Evolutionary conservation across 2,888 invertebrate species (phyloP).

Genomic region (Dicyrtoma fusca): DNA sequence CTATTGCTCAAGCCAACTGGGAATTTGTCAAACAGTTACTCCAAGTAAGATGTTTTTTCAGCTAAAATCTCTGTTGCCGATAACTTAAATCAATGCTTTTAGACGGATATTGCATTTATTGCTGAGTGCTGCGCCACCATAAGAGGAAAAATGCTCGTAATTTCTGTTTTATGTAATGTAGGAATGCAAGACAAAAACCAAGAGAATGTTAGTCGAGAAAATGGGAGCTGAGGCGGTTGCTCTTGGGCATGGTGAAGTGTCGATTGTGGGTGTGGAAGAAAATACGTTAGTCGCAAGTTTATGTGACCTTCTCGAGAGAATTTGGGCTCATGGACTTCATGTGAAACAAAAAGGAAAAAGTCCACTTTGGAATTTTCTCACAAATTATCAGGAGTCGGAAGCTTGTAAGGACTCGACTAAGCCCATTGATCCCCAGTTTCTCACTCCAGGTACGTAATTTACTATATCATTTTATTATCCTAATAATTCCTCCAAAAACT

Average conservation of each 20-base stretch:
- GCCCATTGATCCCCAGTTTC: constrained; percentile 66
- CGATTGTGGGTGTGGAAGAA: constrained; percentile 81
- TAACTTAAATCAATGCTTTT: not conserved
- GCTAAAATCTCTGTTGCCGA: not conserved
- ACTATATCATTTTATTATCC: constrained; percentile 3
- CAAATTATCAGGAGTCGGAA: constrained; percentile 83
- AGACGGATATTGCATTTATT: too few species aligned
- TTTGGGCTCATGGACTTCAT: constrained; percentile 97
- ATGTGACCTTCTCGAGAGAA: constrained; percentile 93
- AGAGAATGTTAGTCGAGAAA: constrained; percentile 98
- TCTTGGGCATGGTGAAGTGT: constrained; percentile 81
- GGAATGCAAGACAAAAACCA: constrained; percentile 94
- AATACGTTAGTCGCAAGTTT: constrained; percentile 97
- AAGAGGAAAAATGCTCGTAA: not conserved
- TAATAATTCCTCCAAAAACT: not conserved
- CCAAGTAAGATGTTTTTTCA: constrained; percentile 67
- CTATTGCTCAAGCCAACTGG: constrained; percentile 95
- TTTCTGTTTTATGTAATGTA: constrained; percentile 58
- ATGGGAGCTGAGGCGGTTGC: constrained; percentile 97
- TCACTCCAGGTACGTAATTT: constrained; percentile 66
- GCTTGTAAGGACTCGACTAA: constrained; percentile 67
- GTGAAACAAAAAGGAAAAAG: constrained; percentile 94
- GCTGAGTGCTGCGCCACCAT: too few species aligned
- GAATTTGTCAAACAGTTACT: constrained; percentile 96
- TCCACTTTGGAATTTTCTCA: constrained; percentile 93